These are phyloP conservation scores for Erebia epiphron DNA, from an alignment of 2,888 invertebrate genomes.

Conservation along the genomic window DNA sequence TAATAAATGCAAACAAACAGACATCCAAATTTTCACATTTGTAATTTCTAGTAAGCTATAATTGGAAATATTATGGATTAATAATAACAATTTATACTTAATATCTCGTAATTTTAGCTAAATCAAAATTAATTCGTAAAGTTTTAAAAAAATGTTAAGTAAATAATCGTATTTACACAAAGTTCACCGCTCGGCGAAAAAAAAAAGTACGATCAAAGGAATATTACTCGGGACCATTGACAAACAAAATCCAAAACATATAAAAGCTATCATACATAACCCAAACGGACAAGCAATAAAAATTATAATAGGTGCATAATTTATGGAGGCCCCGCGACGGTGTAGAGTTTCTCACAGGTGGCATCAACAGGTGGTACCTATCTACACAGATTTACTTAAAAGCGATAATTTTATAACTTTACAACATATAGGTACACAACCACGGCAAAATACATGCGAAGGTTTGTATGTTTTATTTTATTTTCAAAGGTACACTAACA, in stretches of 20 bases:
- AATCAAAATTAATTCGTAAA: too few species aligned
- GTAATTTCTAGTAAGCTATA: too few species aligned
- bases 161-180: too few species aligned
- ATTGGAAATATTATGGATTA: too few species aligned
- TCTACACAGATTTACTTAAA: constrained; percentile 30
- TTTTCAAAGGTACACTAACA: too few species aligned
- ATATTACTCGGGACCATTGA: constrained; percentile 6
- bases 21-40: too few species aligned
- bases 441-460: background rate
- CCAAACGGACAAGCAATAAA: constrained; percentile 31
- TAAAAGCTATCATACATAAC: constrained; percentile 13
- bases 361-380: constrained; percentile 35
- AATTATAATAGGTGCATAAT: constrained; percentile 29
- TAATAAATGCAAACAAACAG: too few species aligned
- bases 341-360: constrained; percentile 61
- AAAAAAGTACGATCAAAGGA: background rate
- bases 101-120: too few species aligned
- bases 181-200: background rate
- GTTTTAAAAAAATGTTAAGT: too few species aligned
- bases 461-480: background rate
- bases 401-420: constrained; percentile 18
- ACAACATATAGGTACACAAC: background rate
- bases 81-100: too few species aligned
- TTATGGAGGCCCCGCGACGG: constrained; percentile 36
- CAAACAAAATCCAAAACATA: constrained; percentile 11